Evolutionary conservation across 2,797 vertebrate species (phyloP).

Genomic region (Hephaestus fuliginosus): DNA sequence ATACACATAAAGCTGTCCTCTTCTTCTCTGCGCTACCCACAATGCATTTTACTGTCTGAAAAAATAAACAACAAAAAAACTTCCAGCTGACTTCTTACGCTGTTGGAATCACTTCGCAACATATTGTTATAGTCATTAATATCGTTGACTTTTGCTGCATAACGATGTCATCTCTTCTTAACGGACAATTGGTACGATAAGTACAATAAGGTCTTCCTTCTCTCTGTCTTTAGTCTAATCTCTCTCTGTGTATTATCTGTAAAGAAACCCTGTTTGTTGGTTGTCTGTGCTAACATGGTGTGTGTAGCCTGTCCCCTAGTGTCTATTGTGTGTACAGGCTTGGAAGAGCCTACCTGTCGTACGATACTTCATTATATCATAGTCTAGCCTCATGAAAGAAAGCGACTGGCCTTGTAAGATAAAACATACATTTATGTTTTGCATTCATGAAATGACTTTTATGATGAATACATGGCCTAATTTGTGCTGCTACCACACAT

Average conservation of each 20-base stretch:
- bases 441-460: slow-evolving; percentile 51
- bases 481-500: slow-evolving; percentile 60
- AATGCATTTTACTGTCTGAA: slow-evolving; percentile 55
- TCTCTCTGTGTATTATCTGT: slow-evolving; percentile 68
- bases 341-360: slow-evolving; percentile 56
- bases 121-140: slow-evolving; percentile 40
- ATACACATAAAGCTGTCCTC: slow-evolving; percentile 39
- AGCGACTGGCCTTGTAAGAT: slow-evolving; percentile 66
- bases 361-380: slow-evolving; percentile 55
- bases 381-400: slow-evolving; percentile 57
- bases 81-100: slow-evolving; percentile 42
- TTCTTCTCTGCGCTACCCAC: slow-evolving; percentile 34
- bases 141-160: slow-evolving; percentile 71
- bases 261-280: slow-evolving; percentile 65
- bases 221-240: slow-evolving; percentile 61
- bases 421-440: slow-evolving; percentile 62
- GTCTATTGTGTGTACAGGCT: slow-evolving; percentile 69
- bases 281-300: slow-evolving; percentile 69
- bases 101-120: slow-evolving; percentile 51
- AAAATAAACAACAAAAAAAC: slow-evolving; percentile 3
- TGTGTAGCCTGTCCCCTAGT: slow-evolving; percentile 74
- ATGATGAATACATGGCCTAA: slow-evolving; percentile 25
- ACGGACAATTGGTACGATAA: slow-evolving; percentile 43
- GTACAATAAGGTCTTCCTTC: slow-evolving; percentile 68
- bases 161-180: slow-evolving; percentile 62